Conservation (phyloP, 2,797 vertebrate genomes). For the Myoxocephalus aenaeus region DNA sequence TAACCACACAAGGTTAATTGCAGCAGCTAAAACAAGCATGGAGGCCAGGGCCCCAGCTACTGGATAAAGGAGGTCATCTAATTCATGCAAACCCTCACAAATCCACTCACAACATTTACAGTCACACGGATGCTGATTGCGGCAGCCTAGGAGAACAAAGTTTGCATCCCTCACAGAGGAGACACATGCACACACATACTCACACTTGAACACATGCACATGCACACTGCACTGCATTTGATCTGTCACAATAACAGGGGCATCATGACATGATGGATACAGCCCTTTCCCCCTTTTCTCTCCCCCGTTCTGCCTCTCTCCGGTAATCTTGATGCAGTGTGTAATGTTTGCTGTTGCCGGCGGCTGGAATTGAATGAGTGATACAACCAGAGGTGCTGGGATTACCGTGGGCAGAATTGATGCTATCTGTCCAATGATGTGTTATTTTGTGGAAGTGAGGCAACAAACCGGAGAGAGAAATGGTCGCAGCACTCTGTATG, state of each 20-base stretch:
- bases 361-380: conserved; percentile 84
- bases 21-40: conserved; percentile 77
- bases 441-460: conserved; percentile 83
- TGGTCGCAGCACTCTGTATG: conserved; percentile 73
- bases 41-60: conserved; percentile 42
- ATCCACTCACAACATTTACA: conserved; percentile 67
- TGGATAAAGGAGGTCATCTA: conserved; percentile 72
- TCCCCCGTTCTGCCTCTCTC: conserved; percentile 66
- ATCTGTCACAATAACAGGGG: conserved; percentile 81
- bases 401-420: conserved; percentile 83
- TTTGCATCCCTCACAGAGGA: conserved; percentile 49
- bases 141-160: conserved; percentile 42
- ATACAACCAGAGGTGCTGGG: conserved; percentile 82
- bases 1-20: conserved; percentile 80
- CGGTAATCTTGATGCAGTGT: conserved; percentile 81
- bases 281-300: conserved; percentile 41
- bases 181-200: conserved; percentile 12
- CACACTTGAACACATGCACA: conserved; percentile 33
- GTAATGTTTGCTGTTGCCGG: conserved; percentile 82
- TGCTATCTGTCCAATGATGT: conserved; percentile 84
- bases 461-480: conserved; percentile 80
- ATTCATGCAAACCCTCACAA: conserved; percentile 71
- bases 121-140: conserved; percentile 54
- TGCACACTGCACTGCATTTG: conserved; percentile 61
- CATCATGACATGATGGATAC: conserved; percentile 81